phyloP scores from a whole-genome alignment of 53 echinoderm and acorn worm genomes.

The Hippasteria phrygiana region DNA sequence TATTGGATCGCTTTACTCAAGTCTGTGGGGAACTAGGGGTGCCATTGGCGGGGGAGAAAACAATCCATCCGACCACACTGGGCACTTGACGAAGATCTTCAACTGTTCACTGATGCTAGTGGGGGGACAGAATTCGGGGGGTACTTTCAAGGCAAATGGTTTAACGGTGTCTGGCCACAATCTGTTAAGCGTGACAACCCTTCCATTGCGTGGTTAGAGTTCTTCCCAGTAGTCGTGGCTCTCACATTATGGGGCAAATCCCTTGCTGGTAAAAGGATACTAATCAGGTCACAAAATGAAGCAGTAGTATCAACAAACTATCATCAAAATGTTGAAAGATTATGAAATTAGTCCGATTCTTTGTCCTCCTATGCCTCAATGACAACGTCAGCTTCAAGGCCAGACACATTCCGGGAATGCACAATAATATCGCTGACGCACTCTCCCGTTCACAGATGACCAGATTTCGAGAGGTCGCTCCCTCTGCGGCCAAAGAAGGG shows the following conservation, averaged over 20 bases:
- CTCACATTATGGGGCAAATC: no score
- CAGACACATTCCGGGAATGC: background rate
- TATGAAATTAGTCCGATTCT: background rate
- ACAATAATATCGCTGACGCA: background rate
- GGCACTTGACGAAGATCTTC: background rate
- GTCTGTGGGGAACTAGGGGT: background rate
- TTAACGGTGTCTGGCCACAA: background rate
- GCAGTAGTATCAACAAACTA: background rate
- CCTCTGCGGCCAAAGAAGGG: slow-evolving; percentile 21
- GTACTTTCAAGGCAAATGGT: slow-evolving; percentile 34
- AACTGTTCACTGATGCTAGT: slow-evolving; percentile 46
- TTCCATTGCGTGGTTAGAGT: background rate
- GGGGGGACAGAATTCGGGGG: slow-evolving; percentile 33
- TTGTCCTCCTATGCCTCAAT: background rate
- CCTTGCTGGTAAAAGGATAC: background rate
- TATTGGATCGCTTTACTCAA: background rate
- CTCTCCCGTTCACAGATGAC: slow-evolving; percentile 12
- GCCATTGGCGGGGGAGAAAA: background rate
- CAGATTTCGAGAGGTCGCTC: slow-evolving; percentile 9
- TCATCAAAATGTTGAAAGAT: background rate
- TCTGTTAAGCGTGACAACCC: background rate
- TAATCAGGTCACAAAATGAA: background rate
- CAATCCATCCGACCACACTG: slow-evolving; percentile 4
- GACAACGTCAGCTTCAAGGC: background rate
- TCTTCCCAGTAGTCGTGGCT: no score